Evolutionary conservation across 1,140 invertebrate genomes (phyloP).

Genomic region (Laupala kohalensis): DNA sequence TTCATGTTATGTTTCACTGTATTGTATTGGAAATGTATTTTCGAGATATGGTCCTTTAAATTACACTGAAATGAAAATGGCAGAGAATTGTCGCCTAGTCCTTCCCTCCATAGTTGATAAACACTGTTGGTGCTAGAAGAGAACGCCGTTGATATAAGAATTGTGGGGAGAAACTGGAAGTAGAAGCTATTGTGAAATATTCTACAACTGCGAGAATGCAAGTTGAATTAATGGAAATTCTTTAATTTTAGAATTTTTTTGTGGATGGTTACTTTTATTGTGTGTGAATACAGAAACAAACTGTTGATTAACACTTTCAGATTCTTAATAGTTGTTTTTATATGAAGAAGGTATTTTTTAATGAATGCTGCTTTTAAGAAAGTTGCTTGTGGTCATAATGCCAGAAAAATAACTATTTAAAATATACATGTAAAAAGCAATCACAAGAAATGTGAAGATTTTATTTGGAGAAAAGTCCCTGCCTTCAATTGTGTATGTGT

Average conservation of each 20-base stretch:
- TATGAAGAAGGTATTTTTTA: neutral
- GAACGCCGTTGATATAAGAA: neutral
- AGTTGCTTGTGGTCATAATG: neutral
- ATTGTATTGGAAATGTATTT: too few species aligned
- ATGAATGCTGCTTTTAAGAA: neutral
- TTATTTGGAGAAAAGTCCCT: neutral
- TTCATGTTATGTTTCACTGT: too few species aligned
- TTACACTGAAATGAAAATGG: too few species aligned
- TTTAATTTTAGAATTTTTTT: conserved; percentile 3
- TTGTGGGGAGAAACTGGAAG: neutral
- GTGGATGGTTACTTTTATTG: conserved; percentile 5
- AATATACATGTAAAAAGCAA: neutral
- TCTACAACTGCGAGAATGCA: neutral
- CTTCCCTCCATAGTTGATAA: neutral
- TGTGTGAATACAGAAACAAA: conserved; percentile 4
- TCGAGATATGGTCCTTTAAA: too few species aligned
- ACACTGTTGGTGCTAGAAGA: neutral
- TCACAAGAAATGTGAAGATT: neutral
- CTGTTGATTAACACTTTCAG: neutral
- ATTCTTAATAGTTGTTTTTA: neutral
- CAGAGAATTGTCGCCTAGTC: neutral
- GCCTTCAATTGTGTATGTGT: neutral
- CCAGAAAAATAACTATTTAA: neutral
- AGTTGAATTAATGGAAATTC: neutral
- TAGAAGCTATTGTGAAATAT: neutral